Base-by-base conservation (phyloP, 2,113 vertebrate genomes). In the Myanophis thanlyinensis region DNA sequence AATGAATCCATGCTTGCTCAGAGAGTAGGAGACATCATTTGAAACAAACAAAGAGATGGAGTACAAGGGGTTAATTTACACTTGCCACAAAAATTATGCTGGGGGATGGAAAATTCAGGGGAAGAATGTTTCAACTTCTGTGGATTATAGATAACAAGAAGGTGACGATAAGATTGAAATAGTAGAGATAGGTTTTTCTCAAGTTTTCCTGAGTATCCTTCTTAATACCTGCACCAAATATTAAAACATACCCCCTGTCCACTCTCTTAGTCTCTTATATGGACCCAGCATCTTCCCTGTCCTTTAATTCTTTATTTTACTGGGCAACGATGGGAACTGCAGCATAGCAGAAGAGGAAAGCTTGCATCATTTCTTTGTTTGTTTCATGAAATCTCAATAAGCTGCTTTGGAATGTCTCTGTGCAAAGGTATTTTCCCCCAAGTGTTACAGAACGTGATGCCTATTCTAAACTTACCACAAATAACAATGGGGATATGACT, bases 1-100 rank as follows among this genome's bases (percentile, higher is more conserved):
- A 89, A 46, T 89, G 93, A 91, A 93, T 89, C 27, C 25, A 44
- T 46, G 53, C 80, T 89, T 85, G 46, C 27, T 52, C 46, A 80
- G 35, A 47, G 15, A 93, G 30, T 11, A 62, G 59, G 48, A 85
- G 52, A 25, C 4, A 4, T 2, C 11, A 49, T 89, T 44, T 89
- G 87, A 85, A 59, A 88, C 25, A 80, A 56, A 91, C 80, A n/a
- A 18, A 80, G n/a, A 9, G 18, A 27, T 1, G 73, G 89, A 67
- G 67, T 54, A 59, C 8, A 20, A 23, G 23, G 20, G 46, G 59
- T 89, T 62, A 89, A 89, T 62, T 59, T 84, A 51, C 27, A 49
- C 35, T 27, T 93, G 30, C 46, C 53, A 13, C 53, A 67, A 80
- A 18, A 6, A 30, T 5, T 80, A n/a, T 88, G 51, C 27, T 53